A percentile compares a stretch with the other conserved stretches of the same genome.
Evolutionary conservation across 2,797 vertebrate genomes (phyloP).

Genomic region (Eulemur coronatus): DNA sequence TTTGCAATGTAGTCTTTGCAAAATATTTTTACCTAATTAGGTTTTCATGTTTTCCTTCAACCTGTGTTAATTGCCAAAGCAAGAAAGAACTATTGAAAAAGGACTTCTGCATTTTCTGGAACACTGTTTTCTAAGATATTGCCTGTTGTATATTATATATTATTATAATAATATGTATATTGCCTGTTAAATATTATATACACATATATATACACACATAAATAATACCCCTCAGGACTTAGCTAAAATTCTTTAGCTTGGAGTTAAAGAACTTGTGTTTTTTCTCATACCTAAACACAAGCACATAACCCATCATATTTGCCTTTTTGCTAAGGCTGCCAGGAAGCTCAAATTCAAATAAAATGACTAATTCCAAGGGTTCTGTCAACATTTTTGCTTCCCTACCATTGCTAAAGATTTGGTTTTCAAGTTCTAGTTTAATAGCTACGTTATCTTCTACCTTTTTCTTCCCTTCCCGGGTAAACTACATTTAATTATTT

Average conservation of each 20-base stretch:
- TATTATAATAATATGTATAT: no score
- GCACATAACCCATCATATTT: neutral
- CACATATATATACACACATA: neutral
- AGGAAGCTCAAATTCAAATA: slow-evolving; percentile 10
- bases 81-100: slow-evolving; percentile 22
- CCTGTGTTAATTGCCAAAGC: neutral
- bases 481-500: neutral
- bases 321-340: neutral
- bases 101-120: neutral
- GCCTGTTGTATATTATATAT: neutral
- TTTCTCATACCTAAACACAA: neutral
- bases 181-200: neutral
- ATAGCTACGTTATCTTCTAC: neutral
- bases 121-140: neutral
- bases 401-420: neutral
- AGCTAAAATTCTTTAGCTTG: neutral
- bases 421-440: neutral
- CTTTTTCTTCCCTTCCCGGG: neutral
- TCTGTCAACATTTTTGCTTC: neutral
- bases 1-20: neutral
- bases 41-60: slow-evolving; percentile 3
- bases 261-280: neutral
- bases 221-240: slow-evolving; percentile 1
- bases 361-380: neutral
- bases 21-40: neutral